A percentile compares a stretch with the other conserved stretches of the same genome.
These are phyloP conservation scores for Sebastes paucispinis DNA, from an alignment of 2,797 vertebrate species.

Conservation along the genomic window DNA sequence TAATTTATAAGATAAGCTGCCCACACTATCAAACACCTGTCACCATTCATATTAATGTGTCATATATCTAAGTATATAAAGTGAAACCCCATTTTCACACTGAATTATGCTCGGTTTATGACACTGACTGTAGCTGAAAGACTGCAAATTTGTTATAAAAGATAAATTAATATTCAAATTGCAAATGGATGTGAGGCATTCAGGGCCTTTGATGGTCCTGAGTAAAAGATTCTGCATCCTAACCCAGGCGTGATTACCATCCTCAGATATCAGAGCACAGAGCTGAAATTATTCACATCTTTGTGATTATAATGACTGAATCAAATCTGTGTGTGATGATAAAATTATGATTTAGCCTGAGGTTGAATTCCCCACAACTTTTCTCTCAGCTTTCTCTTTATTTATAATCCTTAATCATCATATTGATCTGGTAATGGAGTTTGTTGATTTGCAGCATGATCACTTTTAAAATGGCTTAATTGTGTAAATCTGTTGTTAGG, in stretches of 20 bases:
- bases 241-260: conserved; percentile 33
- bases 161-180: conserved; percentile 13
- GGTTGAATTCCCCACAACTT: not conserved
- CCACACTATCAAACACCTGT: not conserved
- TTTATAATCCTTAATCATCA: not conserved
- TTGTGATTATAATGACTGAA: conserved; percentile 41
- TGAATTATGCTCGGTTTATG: not conserved
- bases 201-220: conserved; percentile 2
- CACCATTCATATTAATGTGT: conserved; percentile 1
- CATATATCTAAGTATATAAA: not conserved
- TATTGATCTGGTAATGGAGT: not conserved
- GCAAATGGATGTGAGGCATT: conserved; percentile 2
- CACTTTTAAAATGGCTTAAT: not conserved
- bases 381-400: not conserved
- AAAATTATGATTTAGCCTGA: not conserved
- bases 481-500: not conserved
- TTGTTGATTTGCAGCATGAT: not conserved
- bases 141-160: not conserved
- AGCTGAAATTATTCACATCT: conserved; percentile 30
- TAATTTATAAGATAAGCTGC: not conserved
- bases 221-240: conserved; percentile 3
- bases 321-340: conserved; percentile 14
- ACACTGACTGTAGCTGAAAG: not conserved
- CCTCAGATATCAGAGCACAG: conserved; percentile 30
- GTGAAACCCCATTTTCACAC: not conserved